These are phyloP conservation scores for Dasyprocta punctata DNA, from an alignment of 2,113 vertebrate species.

Conservation along the genomic window DNA sequence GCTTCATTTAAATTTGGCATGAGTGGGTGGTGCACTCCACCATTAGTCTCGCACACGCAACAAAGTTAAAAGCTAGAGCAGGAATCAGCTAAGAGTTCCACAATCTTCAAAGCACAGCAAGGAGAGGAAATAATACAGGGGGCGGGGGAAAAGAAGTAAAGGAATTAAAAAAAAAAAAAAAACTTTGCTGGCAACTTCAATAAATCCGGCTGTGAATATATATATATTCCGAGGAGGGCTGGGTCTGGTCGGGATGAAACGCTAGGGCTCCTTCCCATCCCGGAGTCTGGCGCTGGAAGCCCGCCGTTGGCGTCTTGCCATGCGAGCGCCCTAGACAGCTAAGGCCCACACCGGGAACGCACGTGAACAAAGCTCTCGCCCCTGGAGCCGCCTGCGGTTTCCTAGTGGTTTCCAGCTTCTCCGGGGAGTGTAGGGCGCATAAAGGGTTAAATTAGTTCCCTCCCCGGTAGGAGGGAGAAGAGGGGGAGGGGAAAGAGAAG, in stretches of 20 bases:
- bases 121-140: background rate
- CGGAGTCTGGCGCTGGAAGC: conserved; percentile 46
- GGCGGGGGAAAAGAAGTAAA: background rate
- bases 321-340: conserved; percentile 61
- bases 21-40: background rate
- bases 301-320: conserved; percentile 52
- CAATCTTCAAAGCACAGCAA: conserved; percentile 45
- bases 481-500: conserved; percentile 71
- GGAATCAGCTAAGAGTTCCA: background rate
- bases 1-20: background rate
- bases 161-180: background rate
- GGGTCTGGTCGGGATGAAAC: conserved; percentile 69
- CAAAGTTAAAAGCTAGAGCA: background rate
- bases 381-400: conserved; percentile 52
- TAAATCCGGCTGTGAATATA: conserved; percentile 54
- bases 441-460: conserved; percentile 85
- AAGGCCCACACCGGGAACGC: conserved; percentile 58
- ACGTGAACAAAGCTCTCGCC: conserved; percentile 68
- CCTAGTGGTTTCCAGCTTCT: background rate
- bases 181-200: conserved; percentile 69
- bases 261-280: conserved; percentile 37
- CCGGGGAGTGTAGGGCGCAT: conserved; percentile 16
- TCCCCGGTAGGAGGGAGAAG: conserved; percentile 68
- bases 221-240: conserved; percentile 29
- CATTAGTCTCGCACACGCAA: background rate